phyloP scores from a whole-genome alignment of 2,113 vertebrate species.

The Nannospalax galili region DNA sequence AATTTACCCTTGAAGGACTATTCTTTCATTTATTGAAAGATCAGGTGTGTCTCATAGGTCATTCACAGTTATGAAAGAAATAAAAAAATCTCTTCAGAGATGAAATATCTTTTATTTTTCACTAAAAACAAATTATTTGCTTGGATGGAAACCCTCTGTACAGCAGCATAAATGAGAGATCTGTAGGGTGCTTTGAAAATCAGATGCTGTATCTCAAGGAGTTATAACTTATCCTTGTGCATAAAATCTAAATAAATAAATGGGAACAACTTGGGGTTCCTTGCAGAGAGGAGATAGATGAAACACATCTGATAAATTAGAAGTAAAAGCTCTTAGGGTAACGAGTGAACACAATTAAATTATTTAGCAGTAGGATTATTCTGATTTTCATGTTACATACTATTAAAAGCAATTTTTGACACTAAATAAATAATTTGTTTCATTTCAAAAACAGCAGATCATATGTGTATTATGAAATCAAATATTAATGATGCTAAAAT shows the following conservation, averaged over 20 bases:
- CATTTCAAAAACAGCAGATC: neutral
- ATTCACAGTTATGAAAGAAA: conserved; percentile 84
- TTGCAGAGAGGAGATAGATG: conserved; percentile 71
- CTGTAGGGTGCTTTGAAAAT: conserved; percentile 85
- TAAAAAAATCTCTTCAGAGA: conserved; percentile 74
- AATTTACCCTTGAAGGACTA: conserved; percentile 83
- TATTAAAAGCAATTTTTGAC: neutral
- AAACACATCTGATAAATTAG: conserved; percentile 78
- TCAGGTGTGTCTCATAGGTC: conserved; percentile 83
- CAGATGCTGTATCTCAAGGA: conserved; percentile 84
- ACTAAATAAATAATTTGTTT: neutral
- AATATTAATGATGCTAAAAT: neutral
- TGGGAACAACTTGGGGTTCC: conserved; percentile 71
- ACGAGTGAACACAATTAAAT: conserved; percentile 76
- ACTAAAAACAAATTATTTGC: conserved; percentile 86
- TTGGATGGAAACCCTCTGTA: conserved; percentile 86
- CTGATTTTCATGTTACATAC: neutral
- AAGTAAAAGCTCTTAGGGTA: conserved; percentile 72
- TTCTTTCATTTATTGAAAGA: conserved; percentile 82
- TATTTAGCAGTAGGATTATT: conserved; percentile 63
- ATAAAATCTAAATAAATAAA: conserved; percentile 87
- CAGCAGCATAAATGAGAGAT: conserved; percentile 84
- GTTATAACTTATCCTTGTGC: conserved; percentile 82
- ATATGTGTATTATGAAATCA: neutral
- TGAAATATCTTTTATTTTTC: conserved; percentile 82